A percentile compares a stretch with the other conserved stretches of the same genome.
These are phyloP conservation scores for Maccullochella peelii DNA, from an alignment of 2,113 vertebrate genomes.

Conservation along the genomic window DNA sequence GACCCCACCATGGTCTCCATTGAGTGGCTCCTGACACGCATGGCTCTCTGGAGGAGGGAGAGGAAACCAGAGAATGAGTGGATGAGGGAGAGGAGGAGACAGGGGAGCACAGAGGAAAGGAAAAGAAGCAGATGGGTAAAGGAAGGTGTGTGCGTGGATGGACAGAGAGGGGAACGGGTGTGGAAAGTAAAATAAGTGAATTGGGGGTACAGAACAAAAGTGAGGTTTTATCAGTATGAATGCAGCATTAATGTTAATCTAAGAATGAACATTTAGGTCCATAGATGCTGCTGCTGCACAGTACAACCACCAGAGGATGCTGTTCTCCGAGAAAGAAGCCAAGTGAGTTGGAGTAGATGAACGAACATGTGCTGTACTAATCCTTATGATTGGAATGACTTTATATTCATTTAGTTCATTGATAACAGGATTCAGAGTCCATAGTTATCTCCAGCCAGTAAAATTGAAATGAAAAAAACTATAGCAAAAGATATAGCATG, in stretches of 20 bases:
- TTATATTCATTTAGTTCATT: not conserved
- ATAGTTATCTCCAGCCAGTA: not conserved
- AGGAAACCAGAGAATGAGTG: not conserved
- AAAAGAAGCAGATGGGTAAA: not conserved
- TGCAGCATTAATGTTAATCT: not conserved
- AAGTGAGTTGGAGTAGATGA: not conserved
- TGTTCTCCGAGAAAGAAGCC: constrained; percentile 23
- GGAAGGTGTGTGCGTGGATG: not conserved
- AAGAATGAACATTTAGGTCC: not conserved
- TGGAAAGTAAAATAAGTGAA: not conserved
- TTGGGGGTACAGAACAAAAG: not conserved
- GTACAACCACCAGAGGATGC: constrained; percentile 52
- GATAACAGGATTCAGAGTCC: not conserved
- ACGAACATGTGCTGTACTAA: not conserved
- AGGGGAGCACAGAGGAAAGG: not conserved
- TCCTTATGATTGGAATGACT: not conserved
- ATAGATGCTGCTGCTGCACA: not conserved
- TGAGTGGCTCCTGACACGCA: constrained; percentile 97
- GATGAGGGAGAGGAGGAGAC: not conserved
- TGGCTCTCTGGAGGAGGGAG: constrained; percentile 88
- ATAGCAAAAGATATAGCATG: not conserved
- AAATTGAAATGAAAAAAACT: not conserved
- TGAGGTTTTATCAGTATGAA: not conserved
- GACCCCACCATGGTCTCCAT: constrained; percentile 98
- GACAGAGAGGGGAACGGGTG: not conserved